Evolutionary conservation across 2,113 vertebrate species (phyloP), one percentile per base, ranked within the genome.

Genomic region (Narcine bancroftii): DNA sequence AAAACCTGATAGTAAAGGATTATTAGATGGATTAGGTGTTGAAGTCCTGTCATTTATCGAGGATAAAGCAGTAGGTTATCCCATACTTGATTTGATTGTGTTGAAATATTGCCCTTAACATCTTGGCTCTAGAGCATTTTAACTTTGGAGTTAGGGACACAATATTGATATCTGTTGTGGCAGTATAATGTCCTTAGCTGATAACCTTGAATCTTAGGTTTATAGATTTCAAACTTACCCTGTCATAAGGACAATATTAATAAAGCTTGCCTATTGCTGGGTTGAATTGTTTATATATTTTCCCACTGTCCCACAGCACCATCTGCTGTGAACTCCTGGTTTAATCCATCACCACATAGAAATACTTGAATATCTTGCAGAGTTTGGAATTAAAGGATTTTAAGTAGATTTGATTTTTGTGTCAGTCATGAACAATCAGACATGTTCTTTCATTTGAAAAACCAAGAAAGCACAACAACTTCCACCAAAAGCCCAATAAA

Each of bases 271-370:
- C 63, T 39, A 13, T 65, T 11, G 24, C 66, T 5, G 47, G 63
- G 21, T 91, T 39, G 9, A 11, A 45, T 15, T 33, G 7, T 66
- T 45, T 45, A 5, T n/a, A 42, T 24, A 63, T 87, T 60, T 63
- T 6, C 63, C 45, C 71, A 24, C 42, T 91, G 89, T 91, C 65
- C 89, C 65, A 91, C 42, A 91, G 89, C 65, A 69, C 63, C 89
- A 69, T 69, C 89, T 91, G 89, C 89, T 91, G 89, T 69, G 65
- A 71, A 9, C 24, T 91, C 63, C 39, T 45, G 39, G 65, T 63
- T 66, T 69, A 91, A 91, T 71, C 3, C 42, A 33, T n/a, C 53
- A 87, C 1, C 56, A 53, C 81, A 36, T 26, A 81, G 13, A 85
- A 85, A n/a, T 85, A n/a, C 11, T 21, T 21, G 9, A 2, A 9